Conservation (phyloP, 2,797 vertebrate genomes). For the Alcedo quadribrachys region DNA sequence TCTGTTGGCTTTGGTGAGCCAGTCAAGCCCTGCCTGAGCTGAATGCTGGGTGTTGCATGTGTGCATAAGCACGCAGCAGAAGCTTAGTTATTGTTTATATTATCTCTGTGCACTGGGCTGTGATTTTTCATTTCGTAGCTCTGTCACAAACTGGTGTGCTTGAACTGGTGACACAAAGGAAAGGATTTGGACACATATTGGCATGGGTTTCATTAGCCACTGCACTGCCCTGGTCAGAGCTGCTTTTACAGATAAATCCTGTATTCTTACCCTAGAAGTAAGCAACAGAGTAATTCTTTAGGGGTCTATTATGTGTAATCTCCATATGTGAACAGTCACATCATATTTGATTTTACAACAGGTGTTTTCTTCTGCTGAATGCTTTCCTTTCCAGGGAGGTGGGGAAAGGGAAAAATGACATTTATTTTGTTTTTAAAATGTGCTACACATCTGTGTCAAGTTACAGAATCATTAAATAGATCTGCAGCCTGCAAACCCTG, state of each 20-base stretch:
- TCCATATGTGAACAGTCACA: constrained; percentile 36
- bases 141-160: constrained; percentile 69
- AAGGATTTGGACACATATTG: constrained; percentile 65
- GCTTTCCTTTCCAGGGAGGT: constrained; percentile 3
- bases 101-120: constrained; percentile 72
- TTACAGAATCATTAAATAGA: background rate
- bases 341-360: constrained; percentile 52
- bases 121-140: constrained; percentile 71
- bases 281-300: constrained; percentile 48
- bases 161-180: constrained; percentile 66
- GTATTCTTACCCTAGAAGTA: constrained; percentile 34
- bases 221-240: constrained; percentile 49
- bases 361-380: background rate
- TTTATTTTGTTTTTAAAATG: constrained; percentile 36
- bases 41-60: constrained; percentile 25
- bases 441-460: background rate
- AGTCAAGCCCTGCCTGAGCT: constrained; percentile 6
- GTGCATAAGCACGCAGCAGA: constrained; percentile 35
- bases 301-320: constrained; percentile 42
- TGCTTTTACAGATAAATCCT: constrained; percentile 57
- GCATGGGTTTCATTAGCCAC: constrained; percentile 64
- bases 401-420: background rate
- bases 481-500: background rate
- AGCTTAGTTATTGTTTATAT: constrained; percentile 66
- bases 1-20: constrained; percentile 15